A percentile compares a stretch with the other conserved stretches of the same genome.
phyloP scores from a whole-genome alignment of 2,888 invertebrate genomes.

The Coleophora flavipennella region DNA sequence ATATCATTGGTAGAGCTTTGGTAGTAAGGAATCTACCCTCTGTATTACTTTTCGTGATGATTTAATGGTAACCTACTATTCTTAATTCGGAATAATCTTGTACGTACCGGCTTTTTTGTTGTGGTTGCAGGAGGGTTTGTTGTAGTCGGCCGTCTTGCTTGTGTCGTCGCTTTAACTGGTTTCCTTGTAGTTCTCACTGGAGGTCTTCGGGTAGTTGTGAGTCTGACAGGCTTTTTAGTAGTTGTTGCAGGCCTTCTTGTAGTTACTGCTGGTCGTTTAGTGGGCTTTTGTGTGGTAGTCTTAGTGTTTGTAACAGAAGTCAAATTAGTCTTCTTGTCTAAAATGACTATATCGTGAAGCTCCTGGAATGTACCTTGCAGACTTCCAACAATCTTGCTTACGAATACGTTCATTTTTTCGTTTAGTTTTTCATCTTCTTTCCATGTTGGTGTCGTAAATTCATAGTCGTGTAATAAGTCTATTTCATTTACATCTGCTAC shows the following conservation, averaged over 20 bases:
- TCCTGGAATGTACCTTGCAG: slow-evolving; percentile 88
- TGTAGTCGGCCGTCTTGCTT: slow-evolving; percentile 32
- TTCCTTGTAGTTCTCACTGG: slow-evolving; percentile 18
- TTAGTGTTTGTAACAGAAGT: slow-evolving; percentile 41
- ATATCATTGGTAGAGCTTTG: too few relatives aligned
- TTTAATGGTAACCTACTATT: too few relatives aligned
- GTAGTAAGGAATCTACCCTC: too few relatives aligned
- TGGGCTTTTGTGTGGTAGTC: slow-evolving; percentile 56
- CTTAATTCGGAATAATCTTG: too few relatives aligned
- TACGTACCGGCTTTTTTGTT: slow-evolving; percentile 31
- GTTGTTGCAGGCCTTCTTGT: slow-evolving; percentile 53
- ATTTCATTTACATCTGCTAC: slow-evolving; percentile 65
- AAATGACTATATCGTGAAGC: slow-evolving; percentile 80
- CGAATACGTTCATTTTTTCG: slow-evolving; percentile 85
- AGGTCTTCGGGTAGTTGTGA: slow-evolving; percentile 48
- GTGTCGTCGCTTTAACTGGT: slow-evolving; percentile 29
- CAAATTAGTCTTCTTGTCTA: slow-evolving; percentile 58
- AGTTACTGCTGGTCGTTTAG: slow-evolving; percentile 53
- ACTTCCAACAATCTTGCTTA: slow-evolving; percentile 87
- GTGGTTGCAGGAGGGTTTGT: slow-evolving; percentile 33
- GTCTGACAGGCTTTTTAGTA: slow-evolving; percentile 20
- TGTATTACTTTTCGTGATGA: too few relatives aligned
- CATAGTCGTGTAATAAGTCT: slow-evolving; percentile 65
- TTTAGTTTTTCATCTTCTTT: slow-evolving; percentile 82
- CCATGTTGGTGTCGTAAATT: slow-evolving; percentile 84